Base-by-base conservation (phyloP, 1,140 invertebrate species). In the Pseudobourletiella spinata region DNA sequence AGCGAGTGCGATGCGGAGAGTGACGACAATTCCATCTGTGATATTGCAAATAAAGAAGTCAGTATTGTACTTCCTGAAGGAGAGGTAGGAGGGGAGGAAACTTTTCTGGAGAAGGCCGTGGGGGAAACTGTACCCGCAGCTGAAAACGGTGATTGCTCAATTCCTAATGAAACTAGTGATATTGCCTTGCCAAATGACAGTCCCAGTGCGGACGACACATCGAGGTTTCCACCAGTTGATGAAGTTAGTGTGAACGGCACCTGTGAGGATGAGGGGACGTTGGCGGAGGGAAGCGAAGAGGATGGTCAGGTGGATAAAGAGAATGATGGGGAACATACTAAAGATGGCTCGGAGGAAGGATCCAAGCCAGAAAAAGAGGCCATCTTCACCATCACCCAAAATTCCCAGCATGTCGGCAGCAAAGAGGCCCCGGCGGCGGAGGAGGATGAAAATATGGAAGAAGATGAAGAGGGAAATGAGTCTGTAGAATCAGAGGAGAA, bases 81-180 rank as follows among this genome's bases (percentile, higher is more conserved):
- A 35, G 64, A 64, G 16, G n/a, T n/a, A 32, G n/a, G n/a, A 56
- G 51, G 46, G 24, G 22, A 35, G 26, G 52, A 51, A 59, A 25
- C 26, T 22, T 26, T 0, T 32, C 43, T 15, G 64, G 43, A 14
- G 55, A 29, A 20, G 46, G 58, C 32, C n/a, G n/a, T n/a, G n/a
- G n/a, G n/a, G n/a, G n/a, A n/a, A n/a, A n/a, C n/a, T n/a, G n/a
- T n/a, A n/a, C 26, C 42, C n/a, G 51, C 43, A 24, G 44, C 35
- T 20, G 65, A 61, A 50, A 51, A 48, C 0, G 50, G 63, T 48
- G 63, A 65, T 48, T 61, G 66, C 55, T 65, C 63, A 46, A 65
- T 67, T 54, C 51, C 32, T 15, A 65, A 32, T 35, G 55, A 61
- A 61, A 32, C 14, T 14, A 66, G 59, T 44, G 56, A 64, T 54